These are phyloP conservation scores for Hypothenemus hampei DNA, from an alignment of 1,140 invertebrate genomes.

Conservation along the genomic window DNA sequence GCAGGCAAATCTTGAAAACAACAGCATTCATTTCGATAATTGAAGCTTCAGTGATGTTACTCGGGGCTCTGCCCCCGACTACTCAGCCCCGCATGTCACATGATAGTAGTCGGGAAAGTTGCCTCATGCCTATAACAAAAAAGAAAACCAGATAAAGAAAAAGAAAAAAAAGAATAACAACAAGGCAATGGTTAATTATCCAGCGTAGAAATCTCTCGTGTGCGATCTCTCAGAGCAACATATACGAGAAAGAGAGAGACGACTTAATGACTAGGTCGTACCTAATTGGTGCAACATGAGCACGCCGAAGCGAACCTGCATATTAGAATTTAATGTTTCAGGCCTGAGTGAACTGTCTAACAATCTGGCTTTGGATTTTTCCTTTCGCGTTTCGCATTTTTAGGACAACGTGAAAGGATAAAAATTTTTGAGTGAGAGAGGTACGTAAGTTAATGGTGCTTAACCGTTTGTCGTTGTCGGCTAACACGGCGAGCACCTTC, in stretches of 20 bases:
- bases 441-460: conserved; percentile 9
- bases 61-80: conserved; percentile 19
- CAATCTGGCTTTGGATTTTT: conserved; percentile 7
- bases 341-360: conserved; percentile 14
- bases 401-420: conserved; percentile 16
- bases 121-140: conserved; percentile 13
- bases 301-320: conserved; percentile 5
- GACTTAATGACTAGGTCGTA: conserved; percentile 12
- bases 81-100: conserved; percentile 16
- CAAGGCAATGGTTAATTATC: too few species aligned
- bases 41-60: neutral
- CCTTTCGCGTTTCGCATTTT: conserved; percentile 7
- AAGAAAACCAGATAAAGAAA: conserved; percentile 4
- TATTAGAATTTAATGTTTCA: conserved; percentile 19
- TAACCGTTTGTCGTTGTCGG: conserved; percentile 5
- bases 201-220: too few species aligned
- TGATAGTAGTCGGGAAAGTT: conserved; percentile 5
- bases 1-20: conserved; percentile 11
- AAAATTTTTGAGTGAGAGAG: neutral
- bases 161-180: too few species aligned
- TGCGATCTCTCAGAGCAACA: too few species aligned
- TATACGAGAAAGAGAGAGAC: too few species aligned
- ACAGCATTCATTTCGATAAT: conserved; percentile 24
- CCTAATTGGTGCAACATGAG: conserved; percentile 15
- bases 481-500: conserved; percentile 10